Evolutionary conservation across 1,140 invertebrate genomes (phyloP), one percentile per base, ranked within the genome.

Genomic region (Ceratitis capitata): DNA sequence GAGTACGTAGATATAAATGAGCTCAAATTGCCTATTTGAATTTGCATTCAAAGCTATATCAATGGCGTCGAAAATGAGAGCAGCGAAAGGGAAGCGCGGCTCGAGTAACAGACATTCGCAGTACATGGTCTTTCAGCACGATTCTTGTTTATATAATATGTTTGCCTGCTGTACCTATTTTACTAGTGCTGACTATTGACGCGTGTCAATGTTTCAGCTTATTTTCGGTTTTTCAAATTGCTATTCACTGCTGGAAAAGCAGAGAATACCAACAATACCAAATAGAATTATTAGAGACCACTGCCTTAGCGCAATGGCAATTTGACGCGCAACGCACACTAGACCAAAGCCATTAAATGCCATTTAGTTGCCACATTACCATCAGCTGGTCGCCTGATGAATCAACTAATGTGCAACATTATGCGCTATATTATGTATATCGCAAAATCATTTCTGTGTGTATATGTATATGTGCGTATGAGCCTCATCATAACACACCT

Each of bases 221-320:
- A 89, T 89, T 88, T 89, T 87, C 87, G 35, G 35, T 42, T 14
- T 23, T 14, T 23, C 51, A 82, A 85, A 88, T 86, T 86, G 88
- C 69, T 84, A 86, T 85, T 87, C 87, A 85, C 74, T 86, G 85
- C 58, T 53, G 45, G 82, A 86, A 56, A 84, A 32, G 86, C 64
- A 39, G 12, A 16, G 61, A 64, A 39, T 1, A n/a, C n/a, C 39
- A 47, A 42, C n/a, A 45, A 42, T n/a, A 45, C 23, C 16, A 74
- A n/a, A 29, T 26, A 35, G 14, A 26, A 23, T 10, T n/a, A n/a
- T n/a, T n/a, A n/a, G n/a, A n/a, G n/a, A 64, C 10, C 26, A 64
- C 58, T 64, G 32, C 14, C 32, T n/a, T 23, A 6, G 51, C 51
- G 23, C 51, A 56, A 56, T 56, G 51, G n/a, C n/a, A n/a, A n/a